These are phyloP conservation scores for Lepidotrigona ventralis DNA, from an alignment of 1,140 invertebrate genomes.

Conservation along the genomic window DNA sequence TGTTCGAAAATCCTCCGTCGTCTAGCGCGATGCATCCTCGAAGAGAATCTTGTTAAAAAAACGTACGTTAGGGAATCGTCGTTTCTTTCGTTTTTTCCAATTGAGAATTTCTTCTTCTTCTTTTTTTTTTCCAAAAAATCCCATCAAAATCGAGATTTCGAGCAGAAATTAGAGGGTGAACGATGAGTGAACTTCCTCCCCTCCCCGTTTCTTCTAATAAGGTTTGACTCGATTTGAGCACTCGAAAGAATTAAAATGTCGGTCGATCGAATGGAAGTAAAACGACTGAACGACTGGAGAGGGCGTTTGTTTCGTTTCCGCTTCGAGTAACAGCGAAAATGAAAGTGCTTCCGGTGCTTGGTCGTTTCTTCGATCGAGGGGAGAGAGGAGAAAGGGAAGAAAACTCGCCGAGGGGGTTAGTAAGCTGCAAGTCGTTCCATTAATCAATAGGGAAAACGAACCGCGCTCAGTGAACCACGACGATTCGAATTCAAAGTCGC, in stretches of 20 bases:
- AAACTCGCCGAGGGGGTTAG: background rate
- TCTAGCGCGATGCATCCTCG: too few relatives aligned
- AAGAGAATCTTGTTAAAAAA: too few relatives aligned
- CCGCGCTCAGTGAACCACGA: background rate
- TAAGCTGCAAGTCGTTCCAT: background rate
- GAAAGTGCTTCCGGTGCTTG: slow-evolving; percentile 4
- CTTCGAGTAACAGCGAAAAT: slow-evolving; percentile 9
- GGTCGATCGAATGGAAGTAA: background rate
- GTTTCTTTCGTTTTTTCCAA: too few relatives aligned
- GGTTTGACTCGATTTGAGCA: background rate
- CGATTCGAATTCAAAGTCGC: slow-evolving; percentile 12
- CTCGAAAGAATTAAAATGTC: background rate
- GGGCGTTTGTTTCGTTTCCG: slow-evolving; percentile 7
- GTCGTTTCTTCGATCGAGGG: slow-evolving; percentile 6
- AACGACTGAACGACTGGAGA: background rate
- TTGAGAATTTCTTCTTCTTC: too few relatives aligned
- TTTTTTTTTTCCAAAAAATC: too few relatives aligned
- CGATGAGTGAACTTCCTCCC: too few relatives aligned
- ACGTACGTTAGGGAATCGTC: too few relatives aligned
- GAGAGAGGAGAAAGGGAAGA: background rate
- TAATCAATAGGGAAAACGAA: slow-evolving; percentile 18
- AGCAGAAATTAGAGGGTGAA: too few relatives aligned
- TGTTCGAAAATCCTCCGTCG: background rate
- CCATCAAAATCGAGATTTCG: too few relatives aligned
- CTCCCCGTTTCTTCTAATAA: background rate